These are phyloP conservation scores for Eulacestoma nigropectus DNA, from an alignment of 2,113 vertebrate species.

Conservation along the genomic window DNA sequence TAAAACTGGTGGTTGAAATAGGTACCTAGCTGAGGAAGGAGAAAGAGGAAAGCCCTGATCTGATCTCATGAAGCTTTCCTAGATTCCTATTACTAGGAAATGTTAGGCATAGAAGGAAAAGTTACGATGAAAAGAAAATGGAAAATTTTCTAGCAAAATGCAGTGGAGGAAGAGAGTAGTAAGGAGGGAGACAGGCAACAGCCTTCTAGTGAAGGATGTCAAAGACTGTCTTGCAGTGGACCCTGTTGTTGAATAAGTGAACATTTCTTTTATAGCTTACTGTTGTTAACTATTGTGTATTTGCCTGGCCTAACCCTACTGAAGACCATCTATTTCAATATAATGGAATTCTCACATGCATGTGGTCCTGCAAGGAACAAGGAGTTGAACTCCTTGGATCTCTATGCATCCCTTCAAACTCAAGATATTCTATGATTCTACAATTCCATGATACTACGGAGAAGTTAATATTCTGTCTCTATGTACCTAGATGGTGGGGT, in stretches of 20 bases:
- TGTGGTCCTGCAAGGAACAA: not conserved
- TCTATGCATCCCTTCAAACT: not conserved
- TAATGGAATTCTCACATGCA: not conserved
- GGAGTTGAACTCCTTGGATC: not conserved
- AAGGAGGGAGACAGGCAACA: not conserved
- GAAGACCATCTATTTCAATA: not conserved
- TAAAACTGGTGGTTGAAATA: not conserved
- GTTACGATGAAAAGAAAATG: not conserved
- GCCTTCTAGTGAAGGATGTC: not conserved
- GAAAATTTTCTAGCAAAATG: not conserved
- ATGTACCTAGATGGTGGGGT: not conserved
- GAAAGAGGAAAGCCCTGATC: not conserved
- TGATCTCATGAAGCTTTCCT: not conserved
- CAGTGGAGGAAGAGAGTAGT: not conserved
- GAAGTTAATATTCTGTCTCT: not conserved
- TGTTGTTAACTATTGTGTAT: not conserved
- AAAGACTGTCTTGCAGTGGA: not conserved
- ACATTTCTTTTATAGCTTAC: not conserved
- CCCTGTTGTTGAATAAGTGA: not conserved
- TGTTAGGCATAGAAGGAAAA: not conserved
- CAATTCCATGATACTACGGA: rapidly evolving
- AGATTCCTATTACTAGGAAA: not conserved
- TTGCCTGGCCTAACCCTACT: not conserved
- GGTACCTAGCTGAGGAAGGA: not conserved
- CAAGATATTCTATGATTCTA: not conserved